These are phyloP conservation scores for Ctenosaura bakeri DNA, from an alignment of 2,797 vertebrate genomes.

Conservation along the genomic window DNA sequence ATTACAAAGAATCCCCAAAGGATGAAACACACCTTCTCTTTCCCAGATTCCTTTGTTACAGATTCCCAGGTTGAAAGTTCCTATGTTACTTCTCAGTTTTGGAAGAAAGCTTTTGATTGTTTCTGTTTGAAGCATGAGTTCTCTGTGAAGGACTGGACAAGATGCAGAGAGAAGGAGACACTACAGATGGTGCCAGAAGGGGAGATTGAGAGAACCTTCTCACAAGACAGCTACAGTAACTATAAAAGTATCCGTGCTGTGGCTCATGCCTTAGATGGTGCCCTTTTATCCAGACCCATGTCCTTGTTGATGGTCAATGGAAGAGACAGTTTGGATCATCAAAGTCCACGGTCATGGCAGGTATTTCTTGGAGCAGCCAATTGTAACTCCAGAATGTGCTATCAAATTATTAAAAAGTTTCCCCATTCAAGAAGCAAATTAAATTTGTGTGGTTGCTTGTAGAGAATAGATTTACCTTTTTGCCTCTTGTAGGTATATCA, in stretches of 20 bases:
- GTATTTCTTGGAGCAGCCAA: not conserved
- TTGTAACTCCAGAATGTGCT: too few species aligned
- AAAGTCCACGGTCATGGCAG: not conserved
- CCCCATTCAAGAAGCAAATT: too few species aligned
- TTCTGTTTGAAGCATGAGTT: not conserved
- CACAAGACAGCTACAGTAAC: not conserved
- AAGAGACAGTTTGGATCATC: not conserved
- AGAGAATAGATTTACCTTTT: too few species aligned
- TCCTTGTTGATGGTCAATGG: too few species aligned
- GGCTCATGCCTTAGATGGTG: conserved; percentile 18
- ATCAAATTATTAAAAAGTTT: too few species aligned
- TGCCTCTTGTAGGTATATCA: too few species aligned
- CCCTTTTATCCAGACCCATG: not conserved
- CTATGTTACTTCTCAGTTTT: not conserved
- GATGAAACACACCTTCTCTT: too few species aligned
- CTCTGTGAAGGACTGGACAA: not conserved
- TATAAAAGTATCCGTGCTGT: not conserved
- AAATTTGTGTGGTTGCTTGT: too few species aligned
- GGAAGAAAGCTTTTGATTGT: not conserved
- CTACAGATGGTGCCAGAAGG: not conserved
- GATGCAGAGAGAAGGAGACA: not conserved
- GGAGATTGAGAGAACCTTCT: not conserved
- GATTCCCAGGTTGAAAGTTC: too few species aligned
- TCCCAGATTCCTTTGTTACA: not conserved
- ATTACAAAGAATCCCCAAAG: not conserved